Conservation (phyloP, 2,888 invertebrate species). For the Osmoderma eremita region DNA sequence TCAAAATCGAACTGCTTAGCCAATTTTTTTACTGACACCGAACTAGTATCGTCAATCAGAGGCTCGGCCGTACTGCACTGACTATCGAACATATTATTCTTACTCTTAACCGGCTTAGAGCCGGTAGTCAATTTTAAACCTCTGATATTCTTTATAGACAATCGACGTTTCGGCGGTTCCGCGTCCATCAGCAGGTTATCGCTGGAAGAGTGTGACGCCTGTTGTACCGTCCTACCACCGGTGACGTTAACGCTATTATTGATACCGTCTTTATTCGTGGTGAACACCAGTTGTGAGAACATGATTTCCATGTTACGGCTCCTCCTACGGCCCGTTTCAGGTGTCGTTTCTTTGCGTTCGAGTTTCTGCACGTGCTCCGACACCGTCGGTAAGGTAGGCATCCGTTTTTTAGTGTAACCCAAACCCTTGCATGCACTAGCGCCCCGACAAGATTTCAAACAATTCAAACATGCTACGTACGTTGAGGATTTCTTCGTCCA, state of each 20-base stretch:
- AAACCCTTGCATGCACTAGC: conserved; percentile 59
- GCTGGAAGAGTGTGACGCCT: conserved; percentile 43
- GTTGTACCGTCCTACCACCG: background rate
- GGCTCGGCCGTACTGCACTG: conserved; percentile 28
- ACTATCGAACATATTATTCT: background rate
- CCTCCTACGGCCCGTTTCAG: conserved; percentile 39
- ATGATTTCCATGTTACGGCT: conserved; percentile 66
- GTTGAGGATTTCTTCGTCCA: conserved; percentile 66
- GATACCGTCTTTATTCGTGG: conserved; percentile 71
- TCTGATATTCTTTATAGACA: conserved; percentile 56
- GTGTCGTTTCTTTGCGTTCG: conserved; percentile 12
- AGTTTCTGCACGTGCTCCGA: conserved; percentile 50
- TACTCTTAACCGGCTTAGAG: conserved; percentile 42
- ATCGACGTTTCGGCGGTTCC: conserved; percentile 48
- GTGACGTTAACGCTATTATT: conserved; percentile 57
- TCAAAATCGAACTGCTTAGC: conserved; percentile 50
- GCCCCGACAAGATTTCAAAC: conserved; percentile 54
- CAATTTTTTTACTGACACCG: conserved; percentile 53
- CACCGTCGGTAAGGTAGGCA: conserved; percentile 48
- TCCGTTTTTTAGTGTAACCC: conserved; percentile 47
- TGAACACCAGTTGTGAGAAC: conserved; percentile 71
- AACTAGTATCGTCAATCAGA: conserved; percentile 39
- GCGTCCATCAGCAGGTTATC: conserved; percentile 51
- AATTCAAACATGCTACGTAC: conserved; percentile 65
- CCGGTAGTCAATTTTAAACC: conserved; percentile 53